These are phyloP conservation scores for Drosophila suzukii DNA, from an alignment of 1,140 invertebrate genomes.

Conservation along the genomic window DNA sequence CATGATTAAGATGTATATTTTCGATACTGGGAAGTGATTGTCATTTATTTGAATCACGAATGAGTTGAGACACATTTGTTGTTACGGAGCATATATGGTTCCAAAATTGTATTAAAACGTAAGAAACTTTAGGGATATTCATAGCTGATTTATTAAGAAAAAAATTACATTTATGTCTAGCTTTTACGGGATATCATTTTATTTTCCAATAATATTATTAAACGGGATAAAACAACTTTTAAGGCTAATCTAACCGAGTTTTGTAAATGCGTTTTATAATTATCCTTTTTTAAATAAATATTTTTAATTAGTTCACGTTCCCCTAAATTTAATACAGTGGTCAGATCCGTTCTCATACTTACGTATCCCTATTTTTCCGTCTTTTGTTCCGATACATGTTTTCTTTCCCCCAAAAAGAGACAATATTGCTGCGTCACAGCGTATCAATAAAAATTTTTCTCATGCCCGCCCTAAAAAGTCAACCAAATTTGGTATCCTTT, in stretches of 20 bases:
- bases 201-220: no score
- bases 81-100: no score
- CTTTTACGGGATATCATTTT: no score
- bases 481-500: conserved; percentile 54
- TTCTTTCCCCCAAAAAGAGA: conserved; percentile 4
- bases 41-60: background rate
- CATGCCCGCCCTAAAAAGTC: conserved; percentile 47
- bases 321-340: background rate
- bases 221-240: no score
- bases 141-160: no score
- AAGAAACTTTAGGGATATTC: no score
- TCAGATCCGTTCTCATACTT: background rate
- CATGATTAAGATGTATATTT: conserved; percentile 3
- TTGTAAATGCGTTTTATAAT: no score
- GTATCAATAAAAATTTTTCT: conserved; percentile 80
- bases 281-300: no score
- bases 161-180: no score
- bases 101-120: no score
- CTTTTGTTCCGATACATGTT: conserved; percentile 13
- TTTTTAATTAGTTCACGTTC: background rate
- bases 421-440: conserved; percentile 57
- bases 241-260: no score
- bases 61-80: background rate
- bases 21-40: no score
- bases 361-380: background rate